Conservation (phyloP, 2,797 vertebrate species). For the Chaetodon trifasciatus region DNA sequence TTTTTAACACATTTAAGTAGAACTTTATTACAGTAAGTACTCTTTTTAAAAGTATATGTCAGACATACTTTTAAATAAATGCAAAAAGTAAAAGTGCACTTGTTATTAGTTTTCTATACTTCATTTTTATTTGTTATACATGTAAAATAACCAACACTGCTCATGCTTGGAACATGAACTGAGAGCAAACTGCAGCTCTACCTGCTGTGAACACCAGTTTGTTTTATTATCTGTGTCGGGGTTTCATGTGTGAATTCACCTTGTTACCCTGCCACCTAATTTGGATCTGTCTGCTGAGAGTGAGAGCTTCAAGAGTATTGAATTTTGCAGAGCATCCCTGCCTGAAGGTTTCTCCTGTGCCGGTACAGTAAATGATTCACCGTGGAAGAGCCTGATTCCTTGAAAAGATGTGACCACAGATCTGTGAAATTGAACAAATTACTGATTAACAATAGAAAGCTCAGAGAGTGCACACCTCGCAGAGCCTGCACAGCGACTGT, state of each 20-base stretch:
- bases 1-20: too few relatives aligned
- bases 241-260: conserved; percentile 16
- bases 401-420: conserved; percentile 56
- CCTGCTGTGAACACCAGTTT: conserved; percentile 10
- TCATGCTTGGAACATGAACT: conserved; percentile 5
- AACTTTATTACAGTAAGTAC: too few relatives aligned
- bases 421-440: conserved; percentile 73
- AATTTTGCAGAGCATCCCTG: conserved; percentile 45
- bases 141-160: background rate
- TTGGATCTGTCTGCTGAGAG: conserved; percentile 45
- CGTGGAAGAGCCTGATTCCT: conserved; percentile 40
- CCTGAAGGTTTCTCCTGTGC: conserved; percentile 44
- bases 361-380: conserved; percentile 50
- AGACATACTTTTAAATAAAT: too few relatives aligned
- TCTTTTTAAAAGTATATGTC: too few relatives aligned
- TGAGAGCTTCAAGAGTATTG: conserved; percentile 27
- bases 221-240: conserved; percentile 24
- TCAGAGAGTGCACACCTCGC: conserved; percentile 1
- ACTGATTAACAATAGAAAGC: conserved; percentile 63
- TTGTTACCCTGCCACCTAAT: conserved; percentile 36
- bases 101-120: too few relatives aligned
- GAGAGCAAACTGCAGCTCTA: background rate
- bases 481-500: conserved; percentile 17
- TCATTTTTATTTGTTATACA: too few relatives aligned
- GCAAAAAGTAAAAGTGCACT: too few relatives aligned